Evolutionary conservation across 2,113 vertebrate genomes (phyloP).

Genomic region (Muscicapa adusta): DNA sequence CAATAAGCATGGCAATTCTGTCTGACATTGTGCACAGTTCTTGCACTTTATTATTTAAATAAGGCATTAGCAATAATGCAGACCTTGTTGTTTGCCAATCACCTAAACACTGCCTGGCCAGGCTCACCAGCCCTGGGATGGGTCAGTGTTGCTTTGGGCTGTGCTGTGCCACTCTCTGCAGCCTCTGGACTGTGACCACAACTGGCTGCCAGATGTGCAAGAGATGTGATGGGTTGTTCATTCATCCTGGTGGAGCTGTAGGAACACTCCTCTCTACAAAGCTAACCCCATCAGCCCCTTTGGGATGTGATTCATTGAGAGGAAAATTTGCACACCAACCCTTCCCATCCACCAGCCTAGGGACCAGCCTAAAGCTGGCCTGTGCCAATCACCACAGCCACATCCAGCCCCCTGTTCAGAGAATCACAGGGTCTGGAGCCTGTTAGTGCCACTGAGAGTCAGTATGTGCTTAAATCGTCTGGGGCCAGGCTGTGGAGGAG

Average conservation of each 20-base stretch:
- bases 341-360: accelerated
- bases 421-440: not conserved
- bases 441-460: not conserved
- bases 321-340: accelerated
- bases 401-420: not conserved
- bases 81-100: not conserved
- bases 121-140: accelerated
- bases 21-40: not conserved
- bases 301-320: not conserved
- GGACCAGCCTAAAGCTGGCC: not conserved
- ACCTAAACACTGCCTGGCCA: not conserved
- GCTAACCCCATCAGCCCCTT: not conserved
- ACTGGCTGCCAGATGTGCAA: accelerated
- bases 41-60: not conserved
- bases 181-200: not conserved
- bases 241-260: not conserved
- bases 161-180: not conserved
- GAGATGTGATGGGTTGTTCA: not conserved
- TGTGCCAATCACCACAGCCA: not conserved
- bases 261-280: not conserved
- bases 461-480: not conserved
- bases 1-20: not conserved
- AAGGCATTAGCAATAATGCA: not conserved
- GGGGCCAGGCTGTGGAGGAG: not conserved
- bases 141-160: not conserved